These are phyloP conservation scores for Marcusenius ussheri DNA, from an alignment of 2,113 vertebrate species.

Conservation along the genomic window DNA sequence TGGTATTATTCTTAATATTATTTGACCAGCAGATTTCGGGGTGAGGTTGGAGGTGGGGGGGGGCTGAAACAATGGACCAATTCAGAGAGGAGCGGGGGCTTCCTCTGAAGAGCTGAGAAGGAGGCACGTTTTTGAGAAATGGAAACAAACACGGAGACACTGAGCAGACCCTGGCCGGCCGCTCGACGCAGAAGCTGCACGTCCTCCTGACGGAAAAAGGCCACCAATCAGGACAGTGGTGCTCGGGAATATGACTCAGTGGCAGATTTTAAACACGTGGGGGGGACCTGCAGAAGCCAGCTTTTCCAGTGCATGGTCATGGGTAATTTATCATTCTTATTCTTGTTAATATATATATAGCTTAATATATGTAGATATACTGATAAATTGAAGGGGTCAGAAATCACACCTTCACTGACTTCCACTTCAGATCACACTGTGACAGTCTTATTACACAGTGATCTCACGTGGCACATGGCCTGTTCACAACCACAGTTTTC, in stretches of 20 bases:
- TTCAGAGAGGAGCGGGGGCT: constrained; percentile 45
- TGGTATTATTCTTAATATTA: neutral
- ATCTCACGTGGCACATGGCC: neutral
- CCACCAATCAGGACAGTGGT: constrained; percentile 27
- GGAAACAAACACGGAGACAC: constrained; percentile 61
- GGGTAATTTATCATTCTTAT: neutral
- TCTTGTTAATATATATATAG: neutral
- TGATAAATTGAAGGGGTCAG: neutral
- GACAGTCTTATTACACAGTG: neutral
- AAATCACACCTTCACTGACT: neutral
- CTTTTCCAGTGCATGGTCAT: neutral
- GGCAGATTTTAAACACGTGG: constrained; percentile 38
- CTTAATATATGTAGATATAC: neutral
- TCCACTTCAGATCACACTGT: neutral
- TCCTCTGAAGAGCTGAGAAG: constrained; percentile 28
- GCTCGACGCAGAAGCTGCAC: constrained; percentile 29
- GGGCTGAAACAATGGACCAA: constrained; percentile 50
- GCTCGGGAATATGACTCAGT: constrained; percentile 24
- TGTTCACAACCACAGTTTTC: neutral
- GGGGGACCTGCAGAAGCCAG: constrained; percentile 40
- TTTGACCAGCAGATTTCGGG: neutral
- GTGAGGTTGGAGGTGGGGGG: neutral
- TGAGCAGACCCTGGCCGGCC: constrained; percentile 51
- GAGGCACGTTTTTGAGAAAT: constrained; percentile 49
- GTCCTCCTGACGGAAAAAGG: constrained; percentile 40